Percentiles rank a stretch among this genome's conserved stretches.
These are phyloP conservation scores for Seriola rivoliana DNA, from an alignment of 2,113 vertebrate species.

Conservation along the genomic window DNA sequence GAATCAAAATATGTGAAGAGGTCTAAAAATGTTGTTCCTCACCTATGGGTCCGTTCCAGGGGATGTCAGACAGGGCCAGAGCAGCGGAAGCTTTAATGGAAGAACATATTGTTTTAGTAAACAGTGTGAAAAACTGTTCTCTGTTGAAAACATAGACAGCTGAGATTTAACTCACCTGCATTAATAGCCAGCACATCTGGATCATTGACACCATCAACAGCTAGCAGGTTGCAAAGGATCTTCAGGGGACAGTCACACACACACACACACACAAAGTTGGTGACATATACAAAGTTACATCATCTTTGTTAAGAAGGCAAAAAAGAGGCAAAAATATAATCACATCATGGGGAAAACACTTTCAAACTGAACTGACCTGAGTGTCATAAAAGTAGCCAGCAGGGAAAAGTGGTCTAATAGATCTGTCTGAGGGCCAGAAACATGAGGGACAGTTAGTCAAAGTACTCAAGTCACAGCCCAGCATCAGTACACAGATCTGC, in stretches of 20 bases:
- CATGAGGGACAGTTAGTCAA: background rate
- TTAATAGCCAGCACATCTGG: constrained; percentile 97
- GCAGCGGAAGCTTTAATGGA: constrained; percentile 91
- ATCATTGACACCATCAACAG: constrained; percentile 95
- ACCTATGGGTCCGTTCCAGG: constrained; percentile 98
- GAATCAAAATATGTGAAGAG: background rate
- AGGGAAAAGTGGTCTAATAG: constrained; percentile 95
- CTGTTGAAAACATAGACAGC: background rate
- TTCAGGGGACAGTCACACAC: constrained; percentile 58
- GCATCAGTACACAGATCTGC: background rate
- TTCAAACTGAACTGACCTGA: constrained; percentile 86
- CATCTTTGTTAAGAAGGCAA: background rate
- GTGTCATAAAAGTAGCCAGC: constrained; percentile 97
- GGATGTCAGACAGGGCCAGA: constrained; percentile 96
- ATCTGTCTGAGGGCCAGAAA: constrained; percentile 88
- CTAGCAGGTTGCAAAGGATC: constrained; percentile 97
- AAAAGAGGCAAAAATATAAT: background rate
- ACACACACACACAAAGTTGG: background rate
- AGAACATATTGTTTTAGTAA: constrained; percentile 22
- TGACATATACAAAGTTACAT: background rate
- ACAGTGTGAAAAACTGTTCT: background rate
- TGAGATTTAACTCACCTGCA: constrained; percentile 87
- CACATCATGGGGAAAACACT: background rate
- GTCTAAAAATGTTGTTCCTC: constrained; percentile 49
- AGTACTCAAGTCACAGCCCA: background rate